These are phyloP conservation scores for Protobothrops flavoviridis DNA, from an alignment of 2,113 vertebrate species.

Conservation along the genomic window DNA sequence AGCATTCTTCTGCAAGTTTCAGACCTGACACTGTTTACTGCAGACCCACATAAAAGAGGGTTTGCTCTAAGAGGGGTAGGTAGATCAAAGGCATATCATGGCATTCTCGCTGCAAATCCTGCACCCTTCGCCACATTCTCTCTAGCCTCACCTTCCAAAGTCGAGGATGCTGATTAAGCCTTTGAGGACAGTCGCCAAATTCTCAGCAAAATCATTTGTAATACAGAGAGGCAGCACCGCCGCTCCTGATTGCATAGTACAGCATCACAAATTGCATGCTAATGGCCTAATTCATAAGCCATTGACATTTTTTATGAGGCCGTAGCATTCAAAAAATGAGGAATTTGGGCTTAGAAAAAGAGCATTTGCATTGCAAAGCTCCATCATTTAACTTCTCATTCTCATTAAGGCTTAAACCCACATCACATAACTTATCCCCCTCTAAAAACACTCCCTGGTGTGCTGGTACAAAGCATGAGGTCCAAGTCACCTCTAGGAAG, in stretches of 20 bases:
- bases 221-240: conserved; percentile 51
- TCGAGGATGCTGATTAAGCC: neutral
- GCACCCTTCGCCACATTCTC: neutral
- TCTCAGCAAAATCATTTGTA: conserved; percentile 63
- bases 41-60: neutral
- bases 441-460: conserved; percentile 66
- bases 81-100: neutral
- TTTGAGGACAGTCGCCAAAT: conserved; percentile 45
- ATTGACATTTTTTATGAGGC: conserved; percentile 80
- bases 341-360: conserved; percentile 78
- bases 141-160: neutral
- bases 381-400: conserved; percentile 79
- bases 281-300: conserved; percentile 81
- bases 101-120: neutral
- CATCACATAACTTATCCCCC: conserved; percentile 76
- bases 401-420: conserved; percentile 77
- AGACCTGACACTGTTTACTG: neutral
- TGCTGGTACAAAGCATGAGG: conserved; percentile 63
- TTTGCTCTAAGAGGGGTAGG: neutral
- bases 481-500: conserved; percentile 56
- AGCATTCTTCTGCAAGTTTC: conserved; percentile 28
- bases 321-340: conserved; percentile 78
- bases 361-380: conserved; percentile 82
- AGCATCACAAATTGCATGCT: conserved; percentile 77
- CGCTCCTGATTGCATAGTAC: conserved; percentile 69